Base-by-base conservation (phyloP, 2,797 vertebrate genomes). In the Carduelis carduelis region DNA sequence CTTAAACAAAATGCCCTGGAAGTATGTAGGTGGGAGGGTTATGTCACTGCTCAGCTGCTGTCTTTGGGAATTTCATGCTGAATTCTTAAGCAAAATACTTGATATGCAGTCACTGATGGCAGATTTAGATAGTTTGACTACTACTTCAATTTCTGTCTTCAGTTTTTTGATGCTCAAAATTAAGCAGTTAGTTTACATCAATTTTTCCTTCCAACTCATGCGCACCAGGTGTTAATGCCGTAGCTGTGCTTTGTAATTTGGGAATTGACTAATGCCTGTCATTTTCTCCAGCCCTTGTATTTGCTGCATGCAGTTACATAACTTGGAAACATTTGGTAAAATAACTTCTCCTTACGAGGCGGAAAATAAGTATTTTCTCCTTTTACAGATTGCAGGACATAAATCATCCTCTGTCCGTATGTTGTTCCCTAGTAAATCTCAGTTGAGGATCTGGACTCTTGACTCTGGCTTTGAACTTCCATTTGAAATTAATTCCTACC, bases 1-100 rank as follows among this genome's bases (percentile, higher is more conserved):
- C 24, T 83, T 87, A 80, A 83, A 80, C 32, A 85, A 80, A 96
- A 86, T 87, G 46, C 46, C 28, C 68, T 85, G 65, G 19, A 74
- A 92, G 2, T 77, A 22, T 7, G 30, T 37, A 13, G 34, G 44
- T 77, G 46, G 39, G 37, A 75, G 53, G 53, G n/a, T 70, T 87
- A 53, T 60, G 26, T 61, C 88, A 37, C 35, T 88, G 71, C 55
- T 91, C 39, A 81, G 61, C 53, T 77, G n/a, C 46, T 60, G 74
- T 81, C 41, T 60, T 87, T 64, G 50, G 30, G 46, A 83, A 80
- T 80, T 91, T 85, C 27, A 8, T 75, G 53, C 44, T 71, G 61
- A 94, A 44, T 86, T 66, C 39, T 66, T 57, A 47, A 39, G 46
- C n/a, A 75, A 71, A 87, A 61, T 15, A 68, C 56, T 81, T 88